A percentile compares a stretch with the other conserved stretches of the same genome.
phyloP scores from a whole-genome alignment of 2,113 vertebrate species.

The Empidonax traillii region DNA sequence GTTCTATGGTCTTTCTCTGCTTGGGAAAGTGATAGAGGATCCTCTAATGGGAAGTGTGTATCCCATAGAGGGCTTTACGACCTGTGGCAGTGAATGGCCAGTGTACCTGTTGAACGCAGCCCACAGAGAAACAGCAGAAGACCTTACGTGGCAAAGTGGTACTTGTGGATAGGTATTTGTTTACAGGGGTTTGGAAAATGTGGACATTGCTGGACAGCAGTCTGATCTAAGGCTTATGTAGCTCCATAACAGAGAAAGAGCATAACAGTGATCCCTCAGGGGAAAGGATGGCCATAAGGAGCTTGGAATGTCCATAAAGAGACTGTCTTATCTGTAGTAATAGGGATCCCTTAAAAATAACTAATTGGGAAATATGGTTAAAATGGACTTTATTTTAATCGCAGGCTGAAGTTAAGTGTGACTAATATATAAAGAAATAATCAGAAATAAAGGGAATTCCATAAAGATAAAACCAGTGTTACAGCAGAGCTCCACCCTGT shows the following conservation, averaged over 20 bases:
- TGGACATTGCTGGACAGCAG: neutral
- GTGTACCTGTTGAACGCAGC: neutral
- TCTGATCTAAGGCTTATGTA: neutral
- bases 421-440: neutral
- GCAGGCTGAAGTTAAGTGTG: neutral
- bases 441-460: neutral
- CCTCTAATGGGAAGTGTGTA: neutral
- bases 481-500: neutral
- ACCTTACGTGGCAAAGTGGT: neutral
- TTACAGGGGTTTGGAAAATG: neutral
- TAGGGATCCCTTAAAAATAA: neutral
- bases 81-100: neutral
- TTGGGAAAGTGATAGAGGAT: neutral
- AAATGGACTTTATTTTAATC: neutral
- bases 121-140: neutral
- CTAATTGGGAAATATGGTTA: neutral
- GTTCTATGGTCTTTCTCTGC: neutral
- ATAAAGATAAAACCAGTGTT: neutral
- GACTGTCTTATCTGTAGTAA: neutral
- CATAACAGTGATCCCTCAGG: rapidly evolving
- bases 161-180: neutral
- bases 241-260: rapidly evolving
- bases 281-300: neutral
- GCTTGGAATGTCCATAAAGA: neutral
- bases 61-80: neutral